Base-by-base conservation (phyloP, 2,113 vertebrate genomes). In the Excalfactoria chinensis region DNA sequence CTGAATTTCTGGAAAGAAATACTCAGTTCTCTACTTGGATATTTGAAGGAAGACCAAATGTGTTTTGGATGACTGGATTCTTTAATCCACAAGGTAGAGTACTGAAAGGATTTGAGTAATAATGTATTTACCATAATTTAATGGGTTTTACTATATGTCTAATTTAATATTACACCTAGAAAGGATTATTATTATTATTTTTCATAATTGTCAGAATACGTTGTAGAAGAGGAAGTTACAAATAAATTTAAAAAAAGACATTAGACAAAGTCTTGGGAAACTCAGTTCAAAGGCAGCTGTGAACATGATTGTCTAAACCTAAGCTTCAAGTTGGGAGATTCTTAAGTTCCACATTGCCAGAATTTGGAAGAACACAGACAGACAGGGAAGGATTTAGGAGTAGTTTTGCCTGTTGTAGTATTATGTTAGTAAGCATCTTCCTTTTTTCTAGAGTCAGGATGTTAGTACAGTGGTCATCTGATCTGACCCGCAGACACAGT, bases 41-140 rank as follows among this genome's bases (percentile, higher is more conserved):
- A 96, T 98, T 90, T 95, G 95, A 97, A 56, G 97, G 98, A 67
- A 97, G 97, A 67, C 98, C 98, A 77, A 97, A 92, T 40, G 97
- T 96, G 6, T 98, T 98, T 94, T 98, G 98, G 98, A 98, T 98
- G 95, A 98, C 98, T 6, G 98, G 98, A 66, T 98, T 98, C 94
- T 98, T 98, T 93, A 98, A 98, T 72, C 98, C 98, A 20, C 98
- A 98, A 96, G 98, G 98, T 98, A 95, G 13, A 2, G 59, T 90
- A 85, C 43, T 78, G 74, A 30, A 43, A 68, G 37, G 44, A 37
- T 37, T 63, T 32, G 18, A 44, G 17, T 73, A 79, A 62, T 25
- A 60, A 63, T 49, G 14, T 56, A 49, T 7, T 78, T 77, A 81
- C 53, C 18, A 60, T 69, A 80, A 63, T 83, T 77, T 35, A 34